Evolutionary conservation across 2,797 vertebrate genomes (phyloP).

Genomic region (Acomys russatus): DNA sequence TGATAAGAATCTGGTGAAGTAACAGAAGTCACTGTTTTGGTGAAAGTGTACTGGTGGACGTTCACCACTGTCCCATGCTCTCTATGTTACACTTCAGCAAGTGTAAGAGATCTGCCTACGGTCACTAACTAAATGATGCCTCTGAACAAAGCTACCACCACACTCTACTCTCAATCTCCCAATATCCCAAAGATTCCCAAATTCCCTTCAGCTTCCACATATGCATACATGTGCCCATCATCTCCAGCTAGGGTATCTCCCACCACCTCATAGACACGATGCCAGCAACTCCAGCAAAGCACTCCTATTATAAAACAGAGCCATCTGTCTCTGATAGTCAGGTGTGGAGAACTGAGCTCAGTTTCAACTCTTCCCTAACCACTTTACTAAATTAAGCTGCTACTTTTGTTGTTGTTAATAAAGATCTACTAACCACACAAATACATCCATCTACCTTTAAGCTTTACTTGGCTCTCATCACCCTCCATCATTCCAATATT

Average conservation of each 20-base stretch:
- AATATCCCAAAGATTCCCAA: background rate
- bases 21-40: background rate
- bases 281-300: background rate
- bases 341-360: background rate
- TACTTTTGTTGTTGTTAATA: background rate
- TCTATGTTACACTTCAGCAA: slow-evolving; percentile 19
- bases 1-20: slow-evolving; percentile 30
- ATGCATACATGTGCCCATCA: background rate
- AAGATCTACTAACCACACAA: background rate
- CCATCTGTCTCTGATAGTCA: slow-evolving; percentile 3
- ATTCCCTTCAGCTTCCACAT: slow-evolving; percentile 13
- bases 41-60: slow-evolving; percentile 10
- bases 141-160: slow-evolving; percentile 21
- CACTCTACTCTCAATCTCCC: background rate
- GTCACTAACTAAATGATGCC: slow-evolving; percentile 24
- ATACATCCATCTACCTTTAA: background rate
- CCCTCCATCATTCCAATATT: background rate
- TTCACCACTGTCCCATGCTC: background rate
- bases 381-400: slow-evolving; percentile 25
- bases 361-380: background rate
- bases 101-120: slow-evolving; percentile 23
- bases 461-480: slow-evolving; percentile 12
- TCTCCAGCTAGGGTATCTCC: background rate
- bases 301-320: background rate
- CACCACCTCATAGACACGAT: background rate